Evolutionary conservation across 2,888 invertebrate species (phyloP).

Genomic region (Watsonalla cultraria): DNA sequence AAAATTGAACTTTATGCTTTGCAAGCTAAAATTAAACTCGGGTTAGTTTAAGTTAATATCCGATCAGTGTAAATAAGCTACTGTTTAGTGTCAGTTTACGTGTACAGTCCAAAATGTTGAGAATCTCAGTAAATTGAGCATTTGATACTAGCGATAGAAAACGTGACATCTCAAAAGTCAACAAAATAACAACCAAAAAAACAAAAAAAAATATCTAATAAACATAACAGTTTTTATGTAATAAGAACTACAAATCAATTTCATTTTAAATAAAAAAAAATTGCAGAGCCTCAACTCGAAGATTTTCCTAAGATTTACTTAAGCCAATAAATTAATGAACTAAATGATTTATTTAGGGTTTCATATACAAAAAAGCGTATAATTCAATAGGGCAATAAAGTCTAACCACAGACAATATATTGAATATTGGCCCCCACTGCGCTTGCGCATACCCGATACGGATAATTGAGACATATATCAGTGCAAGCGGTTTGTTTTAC

Average conservation of each 20-base stretch:
- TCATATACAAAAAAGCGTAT: background rate
- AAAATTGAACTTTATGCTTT: slow-evolving; percentile 13
- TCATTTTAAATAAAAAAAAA: too few species aligned
- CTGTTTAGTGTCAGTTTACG: slow-evolving; percentile 70
- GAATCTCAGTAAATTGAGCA: slow-evolving; percentile 53
- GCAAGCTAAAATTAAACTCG: slow-evolving; percentile 27
- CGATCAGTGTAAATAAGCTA: slow-evolving; percentile 56
- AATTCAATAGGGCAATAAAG: slow-evolving; percentile 33
- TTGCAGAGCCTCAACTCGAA: too few species aligned
- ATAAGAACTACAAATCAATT: too few species aligned
- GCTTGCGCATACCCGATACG: slow-evolving; percentile 38
- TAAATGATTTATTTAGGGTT: too few species aligned
- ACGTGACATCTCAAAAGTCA: background rate
- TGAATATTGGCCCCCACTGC: slow-evolving; percentile 52
- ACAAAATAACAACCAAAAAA: too few species aligned
- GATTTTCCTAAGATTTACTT: too few species aligned
- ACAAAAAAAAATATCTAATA: too few species aligned
- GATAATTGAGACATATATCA: slow-evolving; percentile 71
- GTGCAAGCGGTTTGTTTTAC: slow-evolving; percentile 18
- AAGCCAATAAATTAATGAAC: too few species aligned
- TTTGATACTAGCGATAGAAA: slow-evolving; percentile 12
- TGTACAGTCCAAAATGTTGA: slow-evolving; percentile 47
- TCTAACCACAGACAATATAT: slow-evolving; percentile 36
- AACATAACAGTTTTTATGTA: too few species aligned
- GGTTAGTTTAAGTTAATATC: slow-evolving; percentile 22